A percentile compares a stretch with the other conserved stretches of the same genome.
Conservation (phyloP, 2,888 invertebrate genomes). For the Lathronympha strigana region DNA sequence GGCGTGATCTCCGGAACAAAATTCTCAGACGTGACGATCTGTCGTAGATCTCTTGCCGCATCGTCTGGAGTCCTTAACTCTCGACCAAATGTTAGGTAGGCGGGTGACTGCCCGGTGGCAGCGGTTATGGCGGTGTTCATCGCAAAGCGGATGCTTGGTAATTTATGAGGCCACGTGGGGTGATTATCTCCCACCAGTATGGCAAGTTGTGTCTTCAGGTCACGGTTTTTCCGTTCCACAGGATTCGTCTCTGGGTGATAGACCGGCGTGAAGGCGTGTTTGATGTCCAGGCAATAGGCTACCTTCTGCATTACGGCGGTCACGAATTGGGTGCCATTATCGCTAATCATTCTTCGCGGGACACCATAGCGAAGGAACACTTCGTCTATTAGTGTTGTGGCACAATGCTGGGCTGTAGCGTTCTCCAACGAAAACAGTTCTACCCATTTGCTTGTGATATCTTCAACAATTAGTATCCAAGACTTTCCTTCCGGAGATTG, state of each 20-base stretch:
- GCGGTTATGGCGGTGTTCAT: background rate
- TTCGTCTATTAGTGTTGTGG: too few relatives aligned
- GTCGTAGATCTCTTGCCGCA: background rate
- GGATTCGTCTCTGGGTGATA: conserved; percentile 56
- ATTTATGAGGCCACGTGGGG: background rate
- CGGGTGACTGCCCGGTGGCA: background rate
- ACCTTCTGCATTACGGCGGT: conserved; percentile 56
- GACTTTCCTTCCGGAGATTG: background rate
- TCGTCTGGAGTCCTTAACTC: background rate
- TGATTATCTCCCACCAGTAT: conserved; percentile 49
- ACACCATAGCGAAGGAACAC: too few relatives aligned
- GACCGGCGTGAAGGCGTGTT: conserved; percentile 49
- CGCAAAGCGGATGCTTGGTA: background rate
- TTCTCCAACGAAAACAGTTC: too few relatives aligned
- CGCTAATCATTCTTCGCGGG: too few relatives aligned
- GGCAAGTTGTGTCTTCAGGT: conserved; percentile 44
- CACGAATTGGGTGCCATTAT: too few relatives aligned
- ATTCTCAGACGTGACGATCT: background rate
- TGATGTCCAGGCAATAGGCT: conserved; percentile 48
- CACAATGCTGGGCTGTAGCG: too few relatives aligned
- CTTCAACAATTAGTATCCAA: too few relatives aligned
- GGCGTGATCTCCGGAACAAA: background rate
- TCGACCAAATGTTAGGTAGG: background rate
- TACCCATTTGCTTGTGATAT: too few relatives aligned
- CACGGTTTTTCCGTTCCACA: conserved; percentile 52